Evolutionary conservation across 1,140 invertebrate genomes (phyloP), one percentile per base, ranked within the genome.

Genomic region (Octopus sinensis): DNA sequence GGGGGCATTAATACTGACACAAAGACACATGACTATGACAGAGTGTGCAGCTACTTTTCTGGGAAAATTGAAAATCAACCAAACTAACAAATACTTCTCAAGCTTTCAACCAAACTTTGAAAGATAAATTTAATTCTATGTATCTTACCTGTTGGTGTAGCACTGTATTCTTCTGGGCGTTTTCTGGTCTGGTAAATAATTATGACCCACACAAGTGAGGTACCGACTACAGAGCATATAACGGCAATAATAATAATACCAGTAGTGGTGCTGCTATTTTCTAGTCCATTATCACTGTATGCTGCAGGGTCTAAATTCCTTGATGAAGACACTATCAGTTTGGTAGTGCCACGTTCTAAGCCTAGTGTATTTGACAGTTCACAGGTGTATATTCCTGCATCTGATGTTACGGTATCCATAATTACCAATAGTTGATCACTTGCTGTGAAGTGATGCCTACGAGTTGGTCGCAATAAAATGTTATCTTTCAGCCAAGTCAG

Each of bases 401-500:
- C 97, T 75, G 91, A 92, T 4, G 92, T 88, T 84, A 94, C 92
- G 4, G 95, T 94, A 86, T 95, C 94, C 30, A 96, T 94, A 84
- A 98, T 97, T 53, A 98, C 94, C 53, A 98, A 90, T 30, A 97
- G 90, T 88, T 97, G 96, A 91, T 96, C 94, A 89, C 95, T 94
- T 54, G 94, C 94, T 0, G 95, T 95, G 82, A 97, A 95, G 88
- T 95, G 96, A 88, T 95, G 93, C 0, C 96, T 92, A 0, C 94
- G 94, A 53, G 92, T 91, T n/a, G 92, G 90, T 75, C 86, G 83
- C 43, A 98, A 91, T 3, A 93, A 92, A 80, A 93, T 92, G 52
- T 94, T 94, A 91, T 98, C 95, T 92, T 98, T 98, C 17, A 93
- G 93, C 97, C 97, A 99, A 12, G 93, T 93, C n/a, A 98, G 91